Percentiles rank a stretch among this genome's conserved stretches.
Conservation (phyloP, 2,113 vertebrate species). For the Semnornis frantzii region DNA sequence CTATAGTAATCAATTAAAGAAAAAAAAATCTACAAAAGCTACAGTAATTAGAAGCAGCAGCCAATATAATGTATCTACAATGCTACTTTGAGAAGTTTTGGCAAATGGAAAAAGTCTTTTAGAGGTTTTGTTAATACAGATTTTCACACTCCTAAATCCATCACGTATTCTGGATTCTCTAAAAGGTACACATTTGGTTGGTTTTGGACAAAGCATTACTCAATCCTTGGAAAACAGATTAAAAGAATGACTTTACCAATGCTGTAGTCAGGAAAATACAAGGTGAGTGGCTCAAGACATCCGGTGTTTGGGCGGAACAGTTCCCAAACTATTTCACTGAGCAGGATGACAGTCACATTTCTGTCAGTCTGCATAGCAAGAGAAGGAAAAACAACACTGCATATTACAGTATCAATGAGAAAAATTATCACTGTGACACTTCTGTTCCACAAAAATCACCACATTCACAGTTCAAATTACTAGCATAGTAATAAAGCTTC, state of each 20-base stretch:
- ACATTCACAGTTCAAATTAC: constrained; percentile 50
- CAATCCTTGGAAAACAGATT: background rate
- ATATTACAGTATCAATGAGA: constrained; percentile 17
- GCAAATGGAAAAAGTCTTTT: background rate
- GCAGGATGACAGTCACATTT: constrained; percentile 90
- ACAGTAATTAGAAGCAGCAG: background rate
- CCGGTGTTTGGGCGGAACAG: constrained; percentile 89
- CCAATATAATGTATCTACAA: background rate
- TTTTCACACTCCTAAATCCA: background rate
- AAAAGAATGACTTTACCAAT: constrained; percentile 83
- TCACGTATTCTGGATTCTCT: background rate
- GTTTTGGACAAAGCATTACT: background rate
- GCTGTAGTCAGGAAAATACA: constrained; percentile 96
- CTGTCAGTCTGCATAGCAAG: constrained; percentile 80
- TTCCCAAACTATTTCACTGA: constrained; percentile 96
- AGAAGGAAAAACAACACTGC: constrained; percentile 6
- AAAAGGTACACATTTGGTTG: background rate
- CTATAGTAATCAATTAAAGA: background rate
- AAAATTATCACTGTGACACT: constrained; percentile 16
- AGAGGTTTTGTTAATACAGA: background rate
- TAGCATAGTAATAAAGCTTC: constrained; percentile 51
- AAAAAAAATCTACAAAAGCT: background rate
- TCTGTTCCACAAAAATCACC: constrained; percentile 33
- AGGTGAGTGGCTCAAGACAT: constrained; percentile 90
- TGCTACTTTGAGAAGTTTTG: background rate